Percentiles rank a stretch among this genome's conserved stretches.
These are phyloP conservation scores for Drosophila falleni DNA, from an alignment of 2,888 invertebrate species.

Conservation along the genomic window DNA sequence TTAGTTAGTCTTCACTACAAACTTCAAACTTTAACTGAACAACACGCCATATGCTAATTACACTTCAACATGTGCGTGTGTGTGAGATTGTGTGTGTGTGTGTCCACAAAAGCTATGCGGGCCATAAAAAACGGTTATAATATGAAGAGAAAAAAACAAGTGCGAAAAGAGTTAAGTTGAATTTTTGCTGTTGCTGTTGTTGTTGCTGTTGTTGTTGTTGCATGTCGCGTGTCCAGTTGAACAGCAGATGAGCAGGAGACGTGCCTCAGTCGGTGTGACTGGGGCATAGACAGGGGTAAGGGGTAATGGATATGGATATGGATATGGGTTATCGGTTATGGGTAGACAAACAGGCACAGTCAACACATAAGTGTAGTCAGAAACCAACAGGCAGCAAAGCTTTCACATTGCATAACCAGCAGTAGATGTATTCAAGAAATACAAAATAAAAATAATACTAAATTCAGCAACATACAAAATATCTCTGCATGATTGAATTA, in stretches of 20 bases:
- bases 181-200: not conserved
- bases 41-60: conserved; percentile 67
- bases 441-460: not conserved
- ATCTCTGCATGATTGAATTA: not conserved
- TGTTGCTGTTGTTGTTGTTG: not conserved
- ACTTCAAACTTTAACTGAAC: conserved; percentile 4
- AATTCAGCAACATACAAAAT: not conserved
- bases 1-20: conserved; percentile 44
- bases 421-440: conserved; percentile 30
- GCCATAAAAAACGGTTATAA: conserved; percentile 54
- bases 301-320: conserved; percentile 8
- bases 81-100: conserved; percentile 21
- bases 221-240: conserved; percentile 42
- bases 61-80: conserved; percentile 32
- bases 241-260: conserved; percentile 19
- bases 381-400: conserved; percentile 33
- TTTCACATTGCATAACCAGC: conserved; percentile 10
- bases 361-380: conserved; percentile 53
- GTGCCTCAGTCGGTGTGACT: not conserved
- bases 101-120: conserved; percentile 34
- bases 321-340: conserved; percentile 13
- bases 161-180: conserved; percentile 52
- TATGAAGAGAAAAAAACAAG: conserved; percentile 40
- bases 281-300: not conserved
- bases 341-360: conserved; percentile 30